phyloP scores from a whole-genome alignment of 2,113 vertebrate genomes.

The Chaetodon trifascialis region DNA sequence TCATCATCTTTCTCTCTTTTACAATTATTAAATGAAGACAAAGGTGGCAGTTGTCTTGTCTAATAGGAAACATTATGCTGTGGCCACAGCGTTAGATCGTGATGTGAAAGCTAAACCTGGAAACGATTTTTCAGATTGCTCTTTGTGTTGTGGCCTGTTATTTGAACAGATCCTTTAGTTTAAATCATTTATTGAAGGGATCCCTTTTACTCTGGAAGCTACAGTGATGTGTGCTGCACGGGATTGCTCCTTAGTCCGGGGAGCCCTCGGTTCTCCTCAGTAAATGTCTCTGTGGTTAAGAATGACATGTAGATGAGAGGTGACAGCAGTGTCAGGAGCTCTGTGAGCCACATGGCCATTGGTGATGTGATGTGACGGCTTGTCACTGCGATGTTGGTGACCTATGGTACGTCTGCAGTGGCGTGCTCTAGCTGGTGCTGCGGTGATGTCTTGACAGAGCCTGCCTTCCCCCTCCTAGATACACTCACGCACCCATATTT shows the following conservation, averaged over 20 bases:
- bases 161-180: not conserved
- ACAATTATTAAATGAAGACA: conserved; percentile 5
- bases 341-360: conserved; percentile 72
- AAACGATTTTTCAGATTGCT: conserved; percentile 17
- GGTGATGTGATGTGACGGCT: conserved; percentile 84
- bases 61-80: conserved; percentile 40
- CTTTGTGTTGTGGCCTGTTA: not conserved
- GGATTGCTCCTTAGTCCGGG: conserved; percentile 30
- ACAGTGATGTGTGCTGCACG: not conserved
- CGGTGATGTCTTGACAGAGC: conserved; percentile 53
- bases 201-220: conserved; percentile 34
- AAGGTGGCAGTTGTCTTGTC: conserved; percentile 36
- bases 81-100: conserved; percentile 19
- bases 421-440: conserved; percentile 68
- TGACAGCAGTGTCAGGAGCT: conserved; percentile 82
- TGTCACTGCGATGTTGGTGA: conserved; percentile 79
- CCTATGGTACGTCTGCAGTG: conserved; percentile 69
- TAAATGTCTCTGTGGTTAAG: conserved; percentile 64
- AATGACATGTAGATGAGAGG: conserved; percentile 77
- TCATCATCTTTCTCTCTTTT: conserved; percentile 29
- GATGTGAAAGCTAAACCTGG: conserved; percentile 37
- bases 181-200: conserved; percentile 24
- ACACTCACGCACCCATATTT: conserved; percentile 17
- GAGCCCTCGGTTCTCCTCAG: conserved; percentile 50
- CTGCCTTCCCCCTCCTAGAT: conserved; percentile 1